phyloP scores from a whole-genome alignment of 2,888 invertebrate species.

The Dasypolia templi region DNA sequence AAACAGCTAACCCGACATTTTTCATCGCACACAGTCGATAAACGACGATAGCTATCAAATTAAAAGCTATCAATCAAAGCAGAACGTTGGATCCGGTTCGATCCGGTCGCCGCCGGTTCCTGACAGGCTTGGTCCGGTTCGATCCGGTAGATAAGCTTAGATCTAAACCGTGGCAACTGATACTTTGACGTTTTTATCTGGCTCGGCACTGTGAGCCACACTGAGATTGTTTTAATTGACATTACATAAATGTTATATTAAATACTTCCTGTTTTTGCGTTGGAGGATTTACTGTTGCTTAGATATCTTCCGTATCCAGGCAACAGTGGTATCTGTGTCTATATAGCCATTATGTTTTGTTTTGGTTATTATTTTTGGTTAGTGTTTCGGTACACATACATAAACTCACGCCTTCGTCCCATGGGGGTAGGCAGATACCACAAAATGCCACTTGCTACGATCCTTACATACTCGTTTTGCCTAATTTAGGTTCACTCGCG shows the following conservation, averaged over 20 bases:
- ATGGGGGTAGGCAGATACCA: too few relatives aligned
- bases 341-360: too few relatives aligned
- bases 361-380: too few relatives aligned
- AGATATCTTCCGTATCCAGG: not conserved
- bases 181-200: constrained; percentile 60
- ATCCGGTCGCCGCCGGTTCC: constrained; percentile 59
- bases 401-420: too few relatives aligned
- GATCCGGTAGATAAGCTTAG: constrained; percentile 65
- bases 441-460: too few relatives aligned
- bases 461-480: too few relatives aligned
- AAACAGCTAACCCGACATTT: constrained; percentile 45
- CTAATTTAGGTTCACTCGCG: too few relatives aligned
- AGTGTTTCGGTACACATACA: too few relatives aligned
- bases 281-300: not conserved
- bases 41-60: constrained; percentile 67
- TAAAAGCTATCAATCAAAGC: constrained; percentile 67
- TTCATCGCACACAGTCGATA: constrained; percentile 57
- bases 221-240: constrained; percentile 12
- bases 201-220: not conserved
- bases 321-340: not conserved
- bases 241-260: not conserved
- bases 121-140: constrained; percentile 63
- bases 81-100: constrained; percentile 55
- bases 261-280: not conserved
- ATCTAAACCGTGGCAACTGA: constrained; percentile 62